phyloP scores from a whole-genome alignment of 2,797 vertebrate species.

The Intellagama lesueurii region DNA sequence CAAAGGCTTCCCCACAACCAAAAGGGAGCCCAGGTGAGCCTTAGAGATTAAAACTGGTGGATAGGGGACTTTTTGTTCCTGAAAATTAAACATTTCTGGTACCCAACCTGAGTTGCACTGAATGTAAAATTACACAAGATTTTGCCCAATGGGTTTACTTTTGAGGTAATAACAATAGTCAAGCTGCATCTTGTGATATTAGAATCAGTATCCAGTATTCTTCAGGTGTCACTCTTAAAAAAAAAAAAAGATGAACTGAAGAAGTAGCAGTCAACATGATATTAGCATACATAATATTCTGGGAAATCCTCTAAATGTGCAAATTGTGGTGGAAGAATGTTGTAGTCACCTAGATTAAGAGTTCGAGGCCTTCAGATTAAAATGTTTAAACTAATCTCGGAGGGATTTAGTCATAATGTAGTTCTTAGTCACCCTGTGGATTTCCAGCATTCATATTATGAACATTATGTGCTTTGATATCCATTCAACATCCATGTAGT shows the following conservation, averaged over 20 bases:
- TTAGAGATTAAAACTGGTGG: no score
- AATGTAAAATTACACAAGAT: no score
- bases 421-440: not conserved
- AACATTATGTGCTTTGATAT: not conserved
- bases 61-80: no score
- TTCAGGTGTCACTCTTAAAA: conserved; percentile 45
- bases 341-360: not conserved
- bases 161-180: conserved; percentile 35
- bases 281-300: not conserved
- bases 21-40: no score
- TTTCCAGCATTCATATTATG: not conserved
- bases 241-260: conserved; percentile 40
- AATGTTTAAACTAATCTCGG: not conserved
- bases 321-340: not conserved
- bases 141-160: not conserved
- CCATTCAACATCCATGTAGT: not conserved
- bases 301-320: conserved; percentile 5
- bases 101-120: no score
- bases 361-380: not conserved
- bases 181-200: conserved; percentile 36
- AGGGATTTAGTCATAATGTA: not conserved
- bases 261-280: conserved; percentile 27
- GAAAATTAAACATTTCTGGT: no score
- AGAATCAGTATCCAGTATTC: conserved; percentile 23
- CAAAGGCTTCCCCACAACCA: no score